A percentile compares a stretch with the other conserved stretches of the same genome.
Evolutionary conservation across 2,113 vertebrate genomes (phyloP).

Genomic region (Hemiprocne comata): DNA sequence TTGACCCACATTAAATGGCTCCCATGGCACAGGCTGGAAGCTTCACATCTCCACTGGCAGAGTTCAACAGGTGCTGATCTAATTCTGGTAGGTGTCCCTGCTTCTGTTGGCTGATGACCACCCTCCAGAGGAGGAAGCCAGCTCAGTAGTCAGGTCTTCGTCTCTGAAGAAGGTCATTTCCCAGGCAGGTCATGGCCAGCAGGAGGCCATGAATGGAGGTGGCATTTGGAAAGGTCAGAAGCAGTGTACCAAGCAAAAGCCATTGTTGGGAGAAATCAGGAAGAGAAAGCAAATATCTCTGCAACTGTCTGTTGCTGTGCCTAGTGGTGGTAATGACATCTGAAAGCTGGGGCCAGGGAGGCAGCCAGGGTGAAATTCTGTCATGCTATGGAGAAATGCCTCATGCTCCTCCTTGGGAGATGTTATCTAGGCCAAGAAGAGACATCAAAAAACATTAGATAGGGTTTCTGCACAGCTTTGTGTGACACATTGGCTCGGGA

Average conservation of each 20-base stretch:
- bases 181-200: not conserved
- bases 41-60: not conserved
- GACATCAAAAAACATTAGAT: not conserved
- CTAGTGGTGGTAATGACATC: not conserved
- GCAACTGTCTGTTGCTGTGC: not conserved
- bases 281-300: not conserved
- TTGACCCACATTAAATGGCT: not conserved
- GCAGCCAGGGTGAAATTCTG: not conserved
- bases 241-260: not conserved
- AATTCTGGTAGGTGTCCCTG: not conserved
- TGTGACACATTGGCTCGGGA: not conserved
- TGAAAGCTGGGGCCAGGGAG: not conserved
- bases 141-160: not conserved
- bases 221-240: constrained; percentile 32
- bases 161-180: not conserved
- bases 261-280: not conserved
- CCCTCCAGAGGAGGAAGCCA: not conserved
- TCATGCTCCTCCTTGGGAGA: not conserved
- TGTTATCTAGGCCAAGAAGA: not conserved
- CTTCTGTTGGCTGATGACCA: not conserved
- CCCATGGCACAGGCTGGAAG: not conserved
- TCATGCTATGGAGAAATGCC: not conserved
- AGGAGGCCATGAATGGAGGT: not conserved
- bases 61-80: not conserved
- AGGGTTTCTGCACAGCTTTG: not conserved